Conservation (phyloP, 2,797 vertebrate species). For the Peromyscus melanophrys region DNA sequence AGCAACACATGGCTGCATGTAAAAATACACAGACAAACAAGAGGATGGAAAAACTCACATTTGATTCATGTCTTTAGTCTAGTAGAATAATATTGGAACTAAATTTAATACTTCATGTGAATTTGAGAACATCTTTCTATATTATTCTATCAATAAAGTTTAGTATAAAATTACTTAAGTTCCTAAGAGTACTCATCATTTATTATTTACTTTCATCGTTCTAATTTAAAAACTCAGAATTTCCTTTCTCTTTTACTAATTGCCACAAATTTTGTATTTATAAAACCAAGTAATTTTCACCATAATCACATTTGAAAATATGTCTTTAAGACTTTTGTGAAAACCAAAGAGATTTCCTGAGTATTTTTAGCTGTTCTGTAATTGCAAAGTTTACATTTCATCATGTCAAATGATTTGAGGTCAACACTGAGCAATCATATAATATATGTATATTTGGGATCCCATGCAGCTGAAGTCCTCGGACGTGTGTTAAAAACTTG, state of each 20-base stretch:
- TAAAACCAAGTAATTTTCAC: conserved; percentile 68
- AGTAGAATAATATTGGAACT: conserved; percentile 17
- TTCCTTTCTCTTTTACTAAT: conserved; percentile 61
- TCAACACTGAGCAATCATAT: background rate
- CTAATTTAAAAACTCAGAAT: conserved; percentile 58
- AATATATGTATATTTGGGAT: background rate
- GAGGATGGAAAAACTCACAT: background rate
- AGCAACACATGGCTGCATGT: background rate
- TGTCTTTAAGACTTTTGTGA: conserved; percentile 28
- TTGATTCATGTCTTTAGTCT: background rate
- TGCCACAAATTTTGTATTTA: conserved; percentile 33
- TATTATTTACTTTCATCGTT: conserved; percentile 57
- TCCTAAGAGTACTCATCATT: background rate
- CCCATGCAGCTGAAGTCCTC: background rate
- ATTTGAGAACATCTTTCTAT: background rate
- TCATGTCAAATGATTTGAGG: conserved; percentile 18
- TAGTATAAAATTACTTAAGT: conserved; percentile 40
- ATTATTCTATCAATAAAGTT: conserved; percentile 23
- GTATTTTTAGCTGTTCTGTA: conserved; percentile 23
- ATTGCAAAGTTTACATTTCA: background rate
- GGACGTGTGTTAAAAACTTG: background rate
- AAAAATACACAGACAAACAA: background rate
- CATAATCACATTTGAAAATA: conserved; percentile 65
- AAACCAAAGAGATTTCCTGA: background rate
- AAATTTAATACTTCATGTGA: background rate